Evolutionary conservation across 2,113 vertebrate species (phyloP).

Genomic region (Hipposideros armiger): DNA sequence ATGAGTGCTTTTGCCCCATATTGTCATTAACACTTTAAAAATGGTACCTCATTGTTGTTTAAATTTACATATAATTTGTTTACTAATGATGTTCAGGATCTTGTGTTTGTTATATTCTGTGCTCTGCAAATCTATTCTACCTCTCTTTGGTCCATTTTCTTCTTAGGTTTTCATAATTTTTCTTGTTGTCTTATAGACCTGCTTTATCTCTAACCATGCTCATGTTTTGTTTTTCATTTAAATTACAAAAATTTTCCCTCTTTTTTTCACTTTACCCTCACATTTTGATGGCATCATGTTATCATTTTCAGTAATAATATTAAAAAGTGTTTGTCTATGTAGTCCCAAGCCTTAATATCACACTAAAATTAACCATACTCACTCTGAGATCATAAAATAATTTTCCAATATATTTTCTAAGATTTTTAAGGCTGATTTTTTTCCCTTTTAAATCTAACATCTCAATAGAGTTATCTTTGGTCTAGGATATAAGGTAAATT

Average conservation of each 20-base stretch:
- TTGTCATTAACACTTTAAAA: neutral
- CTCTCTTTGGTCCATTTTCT: neutral
- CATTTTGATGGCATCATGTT: neutral
- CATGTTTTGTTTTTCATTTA: neutral
- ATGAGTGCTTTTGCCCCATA: neutral
- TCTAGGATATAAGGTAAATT: neutral
- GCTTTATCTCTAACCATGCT: neutral
- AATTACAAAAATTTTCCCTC: neutral
- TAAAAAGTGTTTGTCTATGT: neutral
- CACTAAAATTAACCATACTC: neutral
- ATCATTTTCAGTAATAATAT: neutral
- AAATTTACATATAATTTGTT: neutral
- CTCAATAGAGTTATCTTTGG: neutral
- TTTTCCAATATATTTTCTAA: neutral
- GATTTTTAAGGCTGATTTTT: constrained; percentile 8
- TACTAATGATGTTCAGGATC: neutral
- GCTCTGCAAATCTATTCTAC: neutral
- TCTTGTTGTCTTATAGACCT: neutral
- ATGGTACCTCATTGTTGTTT: neutral
- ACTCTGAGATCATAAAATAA: neutral
- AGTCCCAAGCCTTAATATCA: neutral
- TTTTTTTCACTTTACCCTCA: neutral
- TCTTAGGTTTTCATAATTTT: neutral
- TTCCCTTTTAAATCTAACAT: neutral
- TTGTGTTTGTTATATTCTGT: neutral